Percentiles rank a stretch among this genome's conserved stretches.
These are phyloP conservation scores for Drosophila teissieri DNA, from an alignment of 1,140 invertebrate species.

Conservation along the genomic window DNA sequence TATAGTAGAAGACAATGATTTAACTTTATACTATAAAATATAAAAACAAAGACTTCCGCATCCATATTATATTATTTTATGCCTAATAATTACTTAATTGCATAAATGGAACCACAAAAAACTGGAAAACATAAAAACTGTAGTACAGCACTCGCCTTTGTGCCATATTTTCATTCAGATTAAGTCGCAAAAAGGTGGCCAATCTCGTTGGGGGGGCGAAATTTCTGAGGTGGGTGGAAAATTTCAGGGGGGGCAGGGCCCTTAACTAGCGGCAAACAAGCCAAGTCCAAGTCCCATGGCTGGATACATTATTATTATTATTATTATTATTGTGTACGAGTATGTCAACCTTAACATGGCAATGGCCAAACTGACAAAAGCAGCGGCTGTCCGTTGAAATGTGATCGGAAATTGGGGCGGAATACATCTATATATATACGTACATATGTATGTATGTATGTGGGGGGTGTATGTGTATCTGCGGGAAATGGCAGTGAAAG, in stretches of 20 bases:
- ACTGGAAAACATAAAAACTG: no score
- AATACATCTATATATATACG: background rate
- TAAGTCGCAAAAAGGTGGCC: conserved; percentile 17
- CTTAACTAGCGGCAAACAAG: conserved; percentile 69
- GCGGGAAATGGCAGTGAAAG: conserved; percentile 9
- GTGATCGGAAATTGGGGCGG: conserved; percentile 1
- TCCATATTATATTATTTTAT: no score
- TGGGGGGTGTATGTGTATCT: background rate
- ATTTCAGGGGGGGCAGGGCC: background rate
- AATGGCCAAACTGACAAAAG: conserved; percentile 70
- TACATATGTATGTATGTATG: background rate
- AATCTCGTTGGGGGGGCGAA: background rate
- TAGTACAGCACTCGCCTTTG: no score
- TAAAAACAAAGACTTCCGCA: no score
- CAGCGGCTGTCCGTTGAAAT: conserved; percentile 12
- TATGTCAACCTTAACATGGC: conserved; percentile 58
- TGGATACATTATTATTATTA: conserved; percentile 65
- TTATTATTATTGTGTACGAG: conserved; percentile 15
- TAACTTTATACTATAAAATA: no score
- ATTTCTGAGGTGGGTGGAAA: no score
- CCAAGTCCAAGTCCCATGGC: conserved; percentile 37
- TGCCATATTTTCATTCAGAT: conserved; percentile 20
- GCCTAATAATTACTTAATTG: no score
- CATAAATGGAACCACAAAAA: background rate
- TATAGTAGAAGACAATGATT: no score